Base-by-base conservation (phyloP, 2,797 vertebrate genomes). In the Schizothorax lantsangensis region DNA sequence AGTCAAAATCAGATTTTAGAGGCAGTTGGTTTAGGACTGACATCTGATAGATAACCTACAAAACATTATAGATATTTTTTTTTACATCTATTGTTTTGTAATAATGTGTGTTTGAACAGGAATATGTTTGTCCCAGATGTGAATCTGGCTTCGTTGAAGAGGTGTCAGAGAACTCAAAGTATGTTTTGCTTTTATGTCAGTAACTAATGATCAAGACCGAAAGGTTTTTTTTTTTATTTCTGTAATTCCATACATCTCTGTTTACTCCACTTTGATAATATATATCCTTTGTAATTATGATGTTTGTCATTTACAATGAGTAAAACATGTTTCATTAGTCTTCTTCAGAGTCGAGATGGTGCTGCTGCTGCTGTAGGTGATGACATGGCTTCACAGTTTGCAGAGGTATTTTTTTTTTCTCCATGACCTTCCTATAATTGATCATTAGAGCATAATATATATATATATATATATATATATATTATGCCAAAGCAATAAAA, bases 131-230 rank as follows among this genome's bases (percentile, higher is more conserved):
- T 85, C 96, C 97, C 1, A 94, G 95, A 83, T 98, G 98, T 89
- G 96, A 98, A 62, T 98, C 97, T 0, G 97, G 94, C 79, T 98
- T 98, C 84, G 97, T 99, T 4, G 97, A 98, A 90, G 97, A 98
- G 88, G 95, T 98, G 90, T 93, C 96, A 17, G 97, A 96, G 77
- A 96, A 97, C 92, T 97, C 96, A 93, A 97, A 97, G 97, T 98
- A 92, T 81, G 33, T 6, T 59, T 68, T 49, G 15, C 33, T 62
- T 8, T 5, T 30, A 40, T 85, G 23, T 4, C 26, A 43, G 6
- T 30, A 9, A 33, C 6, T 40, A 23, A 79, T 10, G 21, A 68
- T 36, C 17, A 38, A 23, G 30, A 69, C 14, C 1, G 0, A 47
- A 47, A 36, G 15, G 1, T 68, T 66, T 12, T 36, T 66, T 38